Conservation (phyloP, 2,113 vertebrate species). For the Dolichotis patagonum region DNA sequence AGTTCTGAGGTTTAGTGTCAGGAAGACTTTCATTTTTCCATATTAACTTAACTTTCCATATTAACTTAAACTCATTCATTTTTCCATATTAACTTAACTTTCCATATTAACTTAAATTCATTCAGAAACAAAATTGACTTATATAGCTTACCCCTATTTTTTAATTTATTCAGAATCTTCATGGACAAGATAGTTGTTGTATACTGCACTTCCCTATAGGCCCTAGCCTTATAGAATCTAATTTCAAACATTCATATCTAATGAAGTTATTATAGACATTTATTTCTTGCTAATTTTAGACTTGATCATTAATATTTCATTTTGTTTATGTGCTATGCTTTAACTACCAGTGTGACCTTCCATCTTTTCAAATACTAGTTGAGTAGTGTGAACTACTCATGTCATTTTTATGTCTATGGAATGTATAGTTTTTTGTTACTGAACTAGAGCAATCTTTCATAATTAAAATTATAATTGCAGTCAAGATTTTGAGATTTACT, state of each 20-base stretch:
- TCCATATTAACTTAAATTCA: neutral
- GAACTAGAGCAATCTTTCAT: neutral
- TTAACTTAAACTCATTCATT: neutral
- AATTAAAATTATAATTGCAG: neutral
- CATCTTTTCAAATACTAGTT: neutral
- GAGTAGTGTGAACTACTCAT: neutral
- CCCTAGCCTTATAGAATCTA: neutral
- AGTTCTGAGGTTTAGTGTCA: neutral
- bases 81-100: neutral
- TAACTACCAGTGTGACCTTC: neutral
- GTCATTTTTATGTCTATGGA: neutral
- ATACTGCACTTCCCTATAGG: neutral
- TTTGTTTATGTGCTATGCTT: neutral
- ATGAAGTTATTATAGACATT: neutral
- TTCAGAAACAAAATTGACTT: neutral
- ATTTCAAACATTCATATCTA: neutral
- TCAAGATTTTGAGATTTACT: neutral
- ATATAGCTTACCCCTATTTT: neutral
- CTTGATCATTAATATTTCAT: neutral
- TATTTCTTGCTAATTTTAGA: neutral
- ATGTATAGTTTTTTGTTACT: neutral
- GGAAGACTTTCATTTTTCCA: neutral
- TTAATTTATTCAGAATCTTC: neutral
- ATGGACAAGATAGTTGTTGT: neutral
- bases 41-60: too few relatives aligned